Evolutionary conservation across 2,888 invertebrate genomes (phyloP).

Genomic region (Girardia tigrina): DNA sequence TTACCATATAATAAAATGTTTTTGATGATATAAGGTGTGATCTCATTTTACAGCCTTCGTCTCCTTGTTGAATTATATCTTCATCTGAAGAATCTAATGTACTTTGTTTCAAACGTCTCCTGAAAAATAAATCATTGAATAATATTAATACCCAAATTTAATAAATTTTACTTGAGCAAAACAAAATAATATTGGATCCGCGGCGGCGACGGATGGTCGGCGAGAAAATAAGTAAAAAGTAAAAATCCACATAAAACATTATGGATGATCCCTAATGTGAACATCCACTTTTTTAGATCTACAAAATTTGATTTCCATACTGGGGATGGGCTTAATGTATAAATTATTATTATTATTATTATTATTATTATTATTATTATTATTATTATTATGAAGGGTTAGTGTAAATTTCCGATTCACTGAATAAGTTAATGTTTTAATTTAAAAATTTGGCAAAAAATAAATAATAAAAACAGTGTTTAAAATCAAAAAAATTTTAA

Average conservation of each 20-base stretch:
- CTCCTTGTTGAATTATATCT: constrained; percentile 40
- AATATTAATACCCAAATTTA: not conserved
- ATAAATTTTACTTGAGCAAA: not conserved
- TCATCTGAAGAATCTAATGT: constrained; percentile 43
- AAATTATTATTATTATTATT: no score
- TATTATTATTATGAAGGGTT: no score
- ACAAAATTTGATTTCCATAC: not conserved
- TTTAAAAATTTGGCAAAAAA: no score
- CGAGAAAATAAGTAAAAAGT: constrained; percentile 29
- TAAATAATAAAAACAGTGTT: no score
- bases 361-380: no score
- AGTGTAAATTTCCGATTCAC: no score
- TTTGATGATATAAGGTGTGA: constrained; percentile 46
- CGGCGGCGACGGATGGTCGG: constrained; percentile 29
- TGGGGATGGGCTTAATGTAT: not conserved
- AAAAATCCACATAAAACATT: constrained; percentile 29
- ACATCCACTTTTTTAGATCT: constrained; percentile 17
- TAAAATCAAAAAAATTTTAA: no score
- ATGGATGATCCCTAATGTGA: constrained; percentile 8
- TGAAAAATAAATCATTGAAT: constrained; percentile 38
- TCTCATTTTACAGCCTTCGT: constrained; percentile 45
- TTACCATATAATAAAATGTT: constrained; percentile 47
- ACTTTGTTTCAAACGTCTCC: constrained; percentile 1
- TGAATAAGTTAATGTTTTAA: no score
- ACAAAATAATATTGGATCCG: not conserved